Conservation (phyloP, 1,140 invertebrate species). For the Teleopsis dalmanni region DNA sequence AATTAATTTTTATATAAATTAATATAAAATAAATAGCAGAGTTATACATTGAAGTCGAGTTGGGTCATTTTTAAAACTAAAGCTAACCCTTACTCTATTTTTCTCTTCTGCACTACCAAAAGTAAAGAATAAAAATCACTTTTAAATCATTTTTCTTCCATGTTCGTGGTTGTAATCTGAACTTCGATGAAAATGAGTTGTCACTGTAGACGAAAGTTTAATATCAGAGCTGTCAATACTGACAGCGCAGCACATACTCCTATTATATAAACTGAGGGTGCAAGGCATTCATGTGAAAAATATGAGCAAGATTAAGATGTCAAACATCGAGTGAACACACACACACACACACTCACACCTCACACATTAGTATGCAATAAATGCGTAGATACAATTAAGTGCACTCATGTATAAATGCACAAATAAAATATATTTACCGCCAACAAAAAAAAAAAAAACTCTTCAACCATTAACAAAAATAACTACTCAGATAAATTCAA, state of each 20-base stretch:
- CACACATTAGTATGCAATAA: not conserved
- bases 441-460: not conserved
- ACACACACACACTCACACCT: not conserved
- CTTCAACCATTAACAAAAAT: not conserved
- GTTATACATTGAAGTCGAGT: no score
- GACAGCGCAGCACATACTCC: constrained; percentile 7
- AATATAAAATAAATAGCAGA: no score
- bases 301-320: constrained; percentile 44
- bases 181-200: constrained; percentile 25
- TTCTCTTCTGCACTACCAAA: no score
- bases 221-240: constrained; percentile 36
- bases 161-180: no score
- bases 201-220: constrained; percentile 21
- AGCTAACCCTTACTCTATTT: no score
- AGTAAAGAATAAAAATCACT: no score
- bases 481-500: not conserved
- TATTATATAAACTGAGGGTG: constrained; percentile 12
- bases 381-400: not conserved
- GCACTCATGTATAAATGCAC: not conserved
- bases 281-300: constrained; percentile 30
- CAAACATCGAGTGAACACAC: constrained; percentile 14
- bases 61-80: no score
- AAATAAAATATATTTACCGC: not conserved
- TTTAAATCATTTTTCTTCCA: no score
- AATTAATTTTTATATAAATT: no score